Evolutionary conservation across 2,113 vertebrate species (phyloP).

Genomic region (Symphodus melops): DNA sequence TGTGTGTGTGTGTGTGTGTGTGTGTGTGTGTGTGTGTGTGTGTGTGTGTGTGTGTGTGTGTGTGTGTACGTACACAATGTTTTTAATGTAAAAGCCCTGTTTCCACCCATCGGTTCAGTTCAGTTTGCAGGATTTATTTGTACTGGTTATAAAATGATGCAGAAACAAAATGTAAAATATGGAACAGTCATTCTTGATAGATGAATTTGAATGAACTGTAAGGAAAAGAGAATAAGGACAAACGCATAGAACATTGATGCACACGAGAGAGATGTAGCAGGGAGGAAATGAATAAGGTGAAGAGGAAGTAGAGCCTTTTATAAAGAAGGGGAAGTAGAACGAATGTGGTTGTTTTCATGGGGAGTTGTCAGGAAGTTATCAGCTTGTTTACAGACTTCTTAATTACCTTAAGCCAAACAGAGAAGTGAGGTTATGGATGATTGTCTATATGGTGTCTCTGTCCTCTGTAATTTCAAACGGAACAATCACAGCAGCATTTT

Average conservation of each 20-base stretch:
- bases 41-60: too few species aligned
- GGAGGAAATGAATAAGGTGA: conserved; percentile 21
- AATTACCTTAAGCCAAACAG: conserved; percentile 72
- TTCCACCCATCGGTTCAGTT: too few species aligned
- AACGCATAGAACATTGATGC: neutral
- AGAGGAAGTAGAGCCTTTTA: neutral
- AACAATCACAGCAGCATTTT: neutral
- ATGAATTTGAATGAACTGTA: neutral
- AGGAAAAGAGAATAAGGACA: neutral
- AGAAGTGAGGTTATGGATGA: conserved; percentile 14
- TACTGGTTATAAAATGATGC: conserved; percentile 17
- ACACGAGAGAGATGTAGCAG: neutral
- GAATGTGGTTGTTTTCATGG: conserved; percentile 37
- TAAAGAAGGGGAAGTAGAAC: neutral
- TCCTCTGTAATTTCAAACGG: neutral
- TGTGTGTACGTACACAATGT: too few species aligned
- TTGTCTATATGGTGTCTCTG: conserved; percentile 5
- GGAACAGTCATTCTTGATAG: conserved; percentile 16
- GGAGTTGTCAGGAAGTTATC: conserved; percentile 80
- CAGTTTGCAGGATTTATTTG: conserved; percentile 22
- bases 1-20: too few species aligned
- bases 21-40: too few species aligned
- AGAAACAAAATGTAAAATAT: neutral
- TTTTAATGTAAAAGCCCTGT: too few species aligned
- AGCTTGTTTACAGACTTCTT: conserved; percentile 65